A percentile compares a stretch with the other conserved stretches of the same genome.
Evolutionary conservation across 1,140 invertebrate species (phyloP).

Genomic region (Drosophila santomea): DNA sequence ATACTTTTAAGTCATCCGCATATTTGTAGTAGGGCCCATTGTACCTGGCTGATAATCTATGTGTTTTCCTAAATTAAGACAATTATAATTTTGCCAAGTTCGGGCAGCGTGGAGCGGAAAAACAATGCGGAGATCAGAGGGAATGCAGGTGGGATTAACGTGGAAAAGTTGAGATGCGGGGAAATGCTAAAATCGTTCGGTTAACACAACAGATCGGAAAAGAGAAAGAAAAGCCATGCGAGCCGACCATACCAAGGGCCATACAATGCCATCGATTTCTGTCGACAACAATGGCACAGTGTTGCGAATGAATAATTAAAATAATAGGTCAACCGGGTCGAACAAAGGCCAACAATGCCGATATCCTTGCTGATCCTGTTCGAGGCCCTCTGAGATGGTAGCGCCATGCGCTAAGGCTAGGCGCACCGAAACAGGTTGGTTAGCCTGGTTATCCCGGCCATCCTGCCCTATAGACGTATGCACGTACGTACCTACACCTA

Average conservation of each 20-base stretch:
- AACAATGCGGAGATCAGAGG: conserved; percentile 10
- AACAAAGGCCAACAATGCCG: conserved; percentile 64
- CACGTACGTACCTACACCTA: not conserved
- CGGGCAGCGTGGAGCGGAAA: conserved; percentile 18
- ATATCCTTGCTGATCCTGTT: conserved; percentile 66
- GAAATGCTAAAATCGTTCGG: conserved; percentile 9
- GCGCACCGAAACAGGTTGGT: conserved; percentile 44
- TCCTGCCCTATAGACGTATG: not conserved
- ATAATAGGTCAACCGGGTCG: conserved; percentile 76
- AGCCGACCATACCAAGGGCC: too few relatives aligned
- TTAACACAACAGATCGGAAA: conserved; percentile 46
- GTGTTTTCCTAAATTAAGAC: conserved; percentile 49
- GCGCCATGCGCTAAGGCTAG: conserved; percentile 74
- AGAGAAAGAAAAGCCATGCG: conserved; percentile 4
- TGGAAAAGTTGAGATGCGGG: conserved; percentile 35
- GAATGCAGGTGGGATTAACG: conserved; percentile 42
- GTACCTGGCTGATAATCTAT: not conserved
- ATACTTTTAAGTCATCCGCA: not conserved
- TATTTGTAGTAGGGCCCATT: not conserved
- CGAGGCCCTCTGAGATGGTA: conserved; percentile 23
- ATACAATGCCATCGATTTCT: not conserved
- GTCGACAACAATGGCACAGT: conserved; percentile 67
- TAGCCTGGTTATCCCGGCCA: too few relatives aligned
- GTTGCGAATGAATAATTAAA: conserved; percentile 78
- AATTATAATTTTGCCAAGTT: conserved; percentile 64